Base-by-base conservation (phyloP, 2,888 invertebrate genomes). In the Adela reaumurella region DNA sequence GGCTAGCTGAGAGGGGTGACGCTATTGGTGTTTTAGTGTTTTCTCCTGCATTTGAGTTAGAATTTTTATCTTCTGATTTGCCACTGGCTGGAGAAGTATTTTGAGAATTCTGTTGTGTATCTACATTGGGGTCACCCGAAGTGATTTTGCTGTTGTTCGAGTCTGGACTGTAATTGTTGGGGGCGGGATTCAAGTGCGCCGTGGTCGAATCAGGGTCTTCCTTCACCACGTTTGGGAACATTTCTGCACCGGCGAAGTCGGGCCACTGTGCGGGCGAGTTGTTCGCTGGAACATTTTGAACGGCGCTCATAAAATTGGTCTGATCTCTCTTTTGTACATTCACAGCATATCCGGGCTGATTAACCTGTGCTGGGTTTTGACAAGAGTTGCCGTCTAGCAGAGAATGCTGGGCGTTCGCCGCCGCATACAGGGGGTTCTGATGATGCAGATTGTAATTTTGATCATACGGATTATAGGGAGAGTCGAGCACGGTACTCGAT, bases 401-500 rank as follows among this genome's bases (percentile, higher is more conserved):
- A 43, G 84, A 73, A 49, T 67, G 64, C 17, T 83, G 71, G 1
- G 82, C 71, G 53, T 82, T 81, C 11, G 74, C 72, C 1, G 80
- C 71, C 46, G 81, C 74, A 51, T 85, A 87, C 58, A 84, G 67
- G 49, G 81, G 74, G 59, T 83, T 85, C 55, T 86, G 84, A 58
- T 85, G 85, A 59, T 86, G 86, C 44, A 87, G 76, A 53, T 84
- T 86, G 55, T 84, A 85, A 59, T 80, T 83, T 61, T 84, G 84
- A 53, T 85, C 85, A 52, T 85, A 84, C 20, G 84, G 69, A 55
- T 79, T 79, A 55, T 85, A 84, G 10, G 86, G 85, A 3, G 84
- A 85, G 62, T 90, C 91, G 57, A 90, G 68, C 4, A 91, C 91
- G 14, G 91, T 92, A 61, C 92, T 92, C 41, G 92, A 90, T 55